Conservation (phyloP, 2,888 invertebrate species). For the Tiliacea citrago region DNA sequence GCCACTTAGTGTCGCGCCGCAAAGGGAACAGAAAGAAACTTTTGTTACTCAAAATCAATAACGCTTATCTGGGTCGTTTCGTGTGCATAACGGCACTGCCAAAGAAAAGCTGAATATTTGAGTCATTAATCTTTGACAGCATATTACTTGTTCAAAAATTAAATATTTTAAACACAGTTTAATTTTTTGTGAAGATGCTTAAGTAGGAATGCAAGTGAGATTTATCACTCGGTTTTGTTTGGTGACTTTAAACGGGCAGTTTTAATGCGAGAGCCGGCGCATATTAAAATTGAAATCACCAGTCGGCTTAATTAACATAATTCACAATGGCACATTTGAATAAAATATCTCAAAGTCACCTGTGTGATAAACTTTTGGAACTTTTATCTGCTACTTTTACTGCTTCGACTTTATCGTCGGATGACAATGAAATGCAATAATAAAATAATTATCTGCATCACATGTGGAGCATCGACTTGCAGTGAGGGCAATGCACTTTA, state of each 20-base stretch:
- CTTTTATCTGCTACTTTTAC: constrained; percentile 56
- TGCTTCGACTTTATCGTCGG: constrained; percentile 63
- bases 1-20: constrained; percentile 85
- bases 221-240: constrained; percentile 65
- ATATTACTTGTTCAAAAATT: constrained; percentile 69
- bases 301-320: constrained; percentile 13
- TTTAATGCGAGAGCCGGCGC: constrained; percentile 17
- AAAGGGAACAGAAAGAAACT: constrained; percentile 78
- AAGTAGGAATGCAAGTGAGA: constrained; percentile 73
- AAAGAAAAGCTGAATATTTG: constrained; percentile 74
- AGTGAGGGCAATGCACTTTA: constrained; percentile 77
- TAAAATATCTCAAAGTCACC: constrained; percentile 40
- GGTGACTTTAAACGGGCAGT: constrained; percentile 58
- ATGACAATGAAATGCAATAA: constrained; percentile 73
- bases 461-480: constrained; percentile 74
- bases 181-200: constrained; percentile 61
- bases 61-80: constrained; percentile 80
- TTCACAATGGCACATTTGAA: too few species aligned
- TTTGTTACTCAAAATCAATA: constrained; percentile 86
- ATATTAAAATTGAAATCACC: constrained; percentile 40
- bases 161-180: constrained; percentile 66
- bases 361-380: constrained; percentile 41
- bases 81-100: constrained; percentile 79
- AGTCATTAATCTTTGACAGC: constrained; percentile 78
- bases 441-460: constrained; percentile 73